phyloP scores from a whole-genome alignment of 1,140 invertebrate genomes.

The Zaprionus inermis region DNA sequence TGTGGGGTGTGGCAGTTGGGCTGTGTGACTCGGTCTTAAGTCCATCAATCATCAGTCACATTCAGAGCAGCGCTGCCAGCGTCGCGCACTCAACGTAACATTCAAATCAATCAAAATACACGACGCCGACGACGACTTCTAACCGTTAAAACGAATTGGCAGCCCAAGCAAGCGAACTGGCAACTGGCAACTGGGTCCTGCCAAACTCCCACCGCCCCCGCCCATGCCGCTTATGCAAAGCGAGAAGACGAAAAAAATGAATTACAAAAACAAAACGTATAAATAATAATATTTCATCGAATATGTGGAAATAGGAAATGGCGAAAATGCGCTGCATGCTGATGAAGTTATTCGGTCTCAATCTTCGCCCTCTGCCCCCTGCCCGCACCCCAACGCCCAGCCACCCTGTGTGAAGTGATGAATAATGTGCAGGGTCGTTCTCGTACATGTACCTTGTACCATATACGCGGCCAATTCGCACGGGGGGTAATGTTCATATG shows the following conservation, averaged over 20 bases:
- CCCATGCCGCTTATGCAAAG: constrained; percentile 60
- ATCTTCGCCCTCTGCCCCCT: not conserved
- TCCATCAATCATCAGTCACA: constrained; percentile 83
- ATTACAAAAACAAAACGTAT: constrained; percentile 35
- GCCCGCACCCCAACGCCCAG: not conserved
- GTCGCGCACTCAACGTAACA: constrained; percentile 78
- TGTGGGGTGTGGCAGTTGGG: not conserved
- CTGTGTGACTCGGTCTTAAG: constrained; percentile 59
- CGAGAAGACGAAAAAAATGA: not conserved
- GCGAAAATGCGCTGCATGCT: constrained; percentile 44
- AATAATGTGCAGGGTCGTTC: constrained; percentile 63
- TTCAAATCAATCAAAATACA: constrained; percentile 82
- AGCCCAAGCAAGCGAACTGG: constrained; percentile 17
- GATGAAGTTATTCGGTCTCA: constrained; percentile 47
- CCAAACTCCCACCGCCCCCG: too few species aligned
- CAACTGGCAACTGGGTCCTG: too few species aligned
- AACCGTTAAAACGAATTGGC: constrained; percentile 60
- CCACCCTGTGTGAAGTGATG: constrained; percentile 65
- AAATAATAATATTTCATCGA: constrained; percentile 76
- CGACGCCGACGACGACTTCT: constrained; percentile 54
- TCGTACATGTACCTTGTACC: not conserved
- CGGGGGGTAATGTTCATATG: constrained; percentile 67
- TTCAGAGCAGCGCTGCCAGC: constrained; percentile 47
- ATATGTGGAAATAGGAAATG: constrained; percentile 50
- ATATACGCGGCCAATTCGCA: not conserved